phyloP scores from a whole-genome alignment of 2,888 invertebrate genomes.

The Lissonota sp. region DNA sequence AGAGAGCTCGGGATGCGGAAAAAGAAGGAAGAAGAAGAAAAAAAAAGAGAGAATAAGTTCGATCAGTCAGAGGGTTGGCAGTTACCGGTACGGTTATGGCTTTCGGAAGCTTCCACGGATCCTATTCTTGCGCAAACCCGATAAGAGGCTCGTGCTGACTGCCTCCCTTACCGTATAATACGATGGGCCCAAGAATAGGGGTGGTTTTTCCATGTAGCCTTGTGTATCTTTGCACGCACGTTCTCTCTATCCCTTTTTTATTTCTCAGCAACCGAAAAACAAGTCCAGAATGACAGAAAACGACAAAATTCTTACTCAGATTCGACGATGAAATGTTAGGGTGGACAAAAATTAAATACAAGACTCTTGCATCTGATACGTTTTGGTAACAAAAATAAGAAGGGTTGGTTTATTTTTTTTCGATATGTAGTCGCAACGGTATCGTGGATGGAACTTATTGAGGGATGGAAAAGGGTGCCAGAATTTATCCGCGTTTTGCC shows the following conservation, averaged over 20 bases:
- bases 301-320: neutral
- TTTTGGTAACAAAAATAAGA: constrained; percentile 25
- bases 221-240: constrained; percentile 76
- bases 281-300: neutral
- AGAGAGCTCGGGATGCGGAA: constrained; percentile 57
- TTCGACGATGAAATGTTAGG: neutral
- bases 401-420: constrained; percentile 78
- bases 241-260: constrained; percentile 51
- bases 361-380: neutral
- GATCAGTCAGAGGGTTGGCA: constrained; percentile 83
- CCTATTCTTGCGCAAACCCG: constrained; percentile 84
- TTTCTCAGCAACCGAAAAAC: constrained; percentile 9
- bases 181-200: constrained; percentile 27
- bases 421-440: constrained; percentile 70
- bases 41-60: constrained; percentile 79
- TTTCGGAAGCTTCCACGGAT: constrained; percentile 83
- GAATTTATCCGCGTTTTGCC: constrained; percentile 82
- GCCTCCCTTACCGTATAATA: constrained; percentile 29
- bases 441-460: constrained; percentile 38
- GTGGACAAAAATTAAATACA: neutral
- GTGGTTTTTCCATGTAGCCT: constrained; percentile 52
- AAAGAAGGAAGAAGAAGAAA: constrained; percentile 16
- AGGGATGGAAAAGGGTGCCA: constrained; percentile 58
- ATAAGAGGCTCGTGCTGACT: constrained; percentile 78
- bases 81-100: constrained; percentile 84